Percentiles rank a stretch among this genome's conserved stretches.
Evolutionary conservation across 2,797 vertebrate genomes (phyloP).

Genomic region (Trachurus trachurus): DNA sequence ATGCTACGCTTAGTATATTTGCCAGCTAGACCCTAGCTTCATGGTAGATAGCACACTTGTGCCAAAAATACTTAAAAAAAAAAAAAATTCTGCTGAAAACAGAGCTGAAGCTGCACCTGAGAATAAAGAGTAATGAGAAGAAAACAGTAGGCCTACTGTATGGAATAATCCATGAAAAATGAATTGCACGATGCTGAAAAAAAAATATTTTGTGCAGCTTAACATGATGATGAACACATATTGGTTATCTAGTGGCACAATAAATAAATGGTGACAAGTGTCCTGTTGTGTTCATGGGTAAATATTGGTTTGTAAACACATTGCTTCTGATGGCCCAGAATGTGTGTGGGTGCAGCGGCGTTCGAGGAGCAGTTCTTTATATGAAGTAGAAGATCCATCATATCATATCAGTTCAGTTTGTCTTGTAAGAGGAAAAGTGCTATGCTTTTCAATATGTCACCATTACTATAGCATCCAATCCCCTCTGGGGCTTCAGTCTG

Average conservation of each 20-base stretch:
- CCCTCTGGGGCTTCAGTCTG: constrained; percentile 53
- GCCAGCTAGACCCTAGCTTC: background rate
- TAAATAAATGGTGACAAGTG: background rate
- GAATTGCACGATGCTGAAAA: background rate
- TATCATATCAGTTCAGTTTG: constrained; percentile 49
- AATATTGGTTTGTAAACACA: background rate
- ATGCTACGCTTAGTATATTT: background rate
- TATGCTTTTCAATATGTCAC: constrained; percentile 62
- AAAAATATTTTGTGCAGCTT: background rate
- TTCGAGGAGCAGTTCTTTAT: constrained; percentile 9
- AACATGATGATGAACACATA: background rate
- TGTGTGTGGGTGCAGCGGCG: background rate
- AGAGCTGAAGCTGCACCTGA: background rate
- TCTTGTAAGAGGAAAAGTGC: constrained; percentile 50
- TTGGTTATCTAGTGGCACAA: background rate
- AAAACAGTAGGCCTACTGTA: background rate
- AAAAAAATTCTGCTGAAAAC: no score
- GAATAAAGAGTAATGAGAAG: background rate
- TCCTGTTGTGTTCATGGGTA: background rate
- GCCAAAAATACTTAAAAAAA: background rate
- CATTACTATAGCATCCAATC: constrained; percentile 61
- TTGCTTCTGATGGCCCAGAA: background rate
- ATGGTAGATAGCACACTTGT: background rate
- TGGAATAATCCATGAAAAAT: background rate
- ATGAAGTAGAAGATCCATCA: constrained; percentile 37